These are phyloP conservation scores for Blastobasis lacticolella DNA, from an alignment of 2,888 invertebrate species.

Conservation along the genomic window DNA sequence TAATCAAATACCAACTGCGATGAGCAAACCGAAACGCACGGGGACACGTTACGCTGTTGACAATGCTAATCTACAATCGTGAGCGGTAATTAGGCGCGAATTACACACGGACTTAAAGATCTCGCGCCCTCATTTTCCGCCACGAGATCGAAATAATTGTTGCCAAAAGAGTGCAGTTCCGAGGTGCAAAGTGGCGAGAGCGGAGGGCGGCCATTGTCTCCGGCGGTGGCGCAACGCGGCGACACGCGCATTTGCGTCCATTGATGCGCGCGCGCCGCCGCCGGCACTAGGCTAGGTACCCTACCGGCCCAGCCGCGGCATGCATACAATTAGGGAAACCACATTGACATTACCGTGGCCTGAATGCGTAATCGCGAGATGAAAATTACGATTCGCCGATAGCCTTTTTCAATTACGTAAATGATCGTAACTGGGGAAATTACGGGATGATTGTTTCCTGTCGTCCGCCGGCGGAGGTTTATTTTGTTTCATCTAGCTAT, in stretches of 20 bases:
- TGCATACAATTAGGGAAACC: constrained; percentile 42
- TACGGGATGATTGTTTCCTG: constrained; percentile 63
- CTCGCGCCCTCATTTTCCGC: constrained; percentile 43
- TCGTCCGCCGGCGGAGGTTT: constrained; percentile 31
- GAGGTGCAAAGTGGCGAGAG: constrained; percentile 46
- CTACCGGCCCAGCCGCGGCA: constrained; percentile 7
- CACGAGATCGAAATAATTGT: constrained; percentile 43
- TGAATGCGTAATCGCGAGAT: constrained; percentile 62
- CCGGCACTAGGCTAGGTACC: constrained; percentile 15
- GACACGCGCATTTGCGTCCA: constrained; percentile 65
- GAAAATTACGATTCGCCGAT: constrained; percentile 56
- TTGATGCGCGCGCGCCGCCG: constrained; percentile 44
- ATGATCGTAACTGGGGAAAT: constrained; percentile 52
- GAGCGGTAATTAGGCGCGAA: constrained; percentile 31
- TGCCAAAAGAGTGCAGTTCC: constrained; percentile 45
- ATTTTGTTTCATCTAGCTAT: constrained; percentile 38
- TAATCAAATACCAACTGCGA: constrained; percentile 2
- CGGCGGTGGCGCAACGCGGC: constrained; percentile 52
- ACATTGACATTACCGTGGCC: constrained; percentile 48
- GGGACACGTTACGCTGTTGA: background rate
- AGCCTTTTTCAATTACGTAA: constrained; percentile 56
- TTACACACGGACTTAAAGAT: constrained; percentile 14
- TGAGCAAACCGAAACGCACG: background rate
- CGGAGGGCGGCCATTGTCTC: constrained; percentile 45
- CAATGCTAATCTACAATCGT: constrained; percentile 14